A percentile compares a stretch with the other conserved stretches of the same genome.
Evolutionary conservation across 2,888 invertebrate species (phyloP).

Genomic region (Cancer borealis): DNA sequence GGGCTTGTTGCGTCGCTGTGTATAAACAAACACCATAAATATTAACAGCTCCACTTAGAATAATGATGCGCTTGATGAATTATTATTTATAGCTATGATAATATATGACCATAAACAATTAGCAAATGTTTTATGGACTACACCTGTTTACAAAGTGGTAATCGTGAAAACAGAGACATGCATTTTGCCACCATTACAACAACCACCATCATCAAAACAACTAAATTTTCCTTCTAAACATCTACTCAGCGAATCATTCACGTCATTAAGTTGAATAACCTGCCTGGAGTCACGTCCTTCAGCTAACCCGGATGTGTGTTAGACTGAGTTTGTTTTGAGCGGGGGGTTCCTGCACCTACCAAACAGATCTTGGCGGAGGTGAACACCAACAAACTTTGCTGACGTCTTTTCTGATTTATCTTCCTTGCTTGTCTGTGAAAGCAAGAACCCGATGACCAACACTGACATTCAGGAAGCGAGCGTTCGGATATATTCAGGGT

Average conservation of each 20-base stretch:
- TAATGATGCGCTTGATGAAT: background rate
- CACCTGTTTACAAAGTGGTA: background rate
- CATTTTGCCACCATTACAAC: background rate
- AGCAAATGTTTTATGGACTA: background rate
- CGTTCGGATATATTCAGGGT: background rate
- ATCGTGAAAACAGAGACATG: background rate
- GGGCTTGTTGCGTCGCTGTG: background rate
- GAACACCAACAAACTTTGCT: background rate
- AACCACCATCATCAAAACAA: background rate
- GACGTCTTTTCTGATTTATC: background rate
- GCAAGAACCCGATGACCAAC: too few relatives aligned
- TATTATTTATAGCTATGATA: background rate
- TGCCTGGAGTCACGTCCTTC: background rate
- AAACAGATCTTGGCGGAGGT: background rate
- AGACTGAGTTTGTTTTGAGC: too few relatives aligned
- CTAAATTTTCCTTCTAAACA: background rate
- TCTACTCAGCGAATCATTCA: too few relatives aligned
- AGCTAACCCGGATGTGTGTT: too few relatives aligned
- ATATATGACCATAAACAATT: background rate
- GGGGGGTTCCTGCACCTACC: background rate
- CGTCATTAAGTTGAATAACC: background rate
- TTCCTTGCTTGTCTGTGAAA: too few relatives aligned
- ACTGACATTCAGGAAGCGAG: background rate
- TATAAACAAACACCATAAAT: background rate
- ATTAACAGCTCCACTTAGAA: background rate